Evolutionary conservation across 2,888 invertebrate genomes (phyloP).

Genomic region (Mesorhabditis spiculigera): DNA sequence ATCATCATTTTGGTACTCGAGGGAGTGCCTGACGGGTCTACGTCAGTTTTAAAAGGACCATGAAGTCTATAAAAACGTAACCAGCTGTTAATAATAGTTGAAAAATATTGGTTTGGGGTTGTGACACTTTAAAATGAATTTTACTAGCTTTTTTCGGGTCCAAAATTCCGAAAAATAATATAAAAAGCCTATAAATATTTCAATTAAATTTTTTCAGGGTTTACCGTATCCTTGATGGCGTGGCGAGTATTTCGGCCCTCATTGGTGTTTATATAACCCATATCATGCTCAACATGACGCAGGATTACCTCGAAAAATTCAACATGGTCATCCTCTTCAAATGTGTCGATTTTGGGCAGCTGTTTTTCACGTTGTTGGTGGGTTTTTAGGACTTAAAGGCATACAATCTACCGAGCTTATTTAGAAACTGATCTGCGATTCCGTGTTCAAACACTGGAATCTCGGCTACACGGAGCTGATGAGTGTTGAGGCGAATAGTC

Average conservation of each 20-base stretch:
- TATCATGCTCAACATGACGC: neutral
- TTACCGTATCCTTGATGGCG: neutral
- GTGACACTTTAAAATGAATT: no score
- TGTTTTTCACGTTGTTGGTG: constrained; percentile 4
- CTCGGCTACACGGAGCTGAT: neutral
- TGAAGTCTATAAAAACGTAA: no score
- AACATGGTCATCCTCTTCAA: constrained; percentile 4
- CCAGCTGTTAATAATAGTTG: no score
- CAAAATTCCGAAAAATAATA: no score
- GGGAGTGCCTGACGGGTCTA: neutral
- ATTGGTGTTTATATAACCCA: constrained; percentile 4
- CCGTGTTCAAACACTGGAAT: neutral
- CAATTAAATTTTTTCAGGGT: neutral
- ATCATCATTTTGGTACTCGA: neutral
- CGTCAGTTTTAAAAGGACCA: neutral
- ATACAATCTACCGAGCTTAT: neutral
- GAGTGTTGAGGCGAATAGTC: neutral
- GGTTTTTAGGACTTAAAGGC: neutral
- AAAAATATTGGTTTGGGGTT: no score
- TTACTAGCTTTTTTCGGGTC: no score
- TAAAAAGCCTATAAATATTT: no score
- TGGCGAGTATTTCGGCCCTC: neutral
- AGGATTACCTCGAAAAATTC: constrained; percentile 4
- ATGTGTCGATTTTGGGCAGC: constrained; percentile 1
- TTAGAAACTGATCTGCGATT: neutral